Percentiles rank a stretch among this genome's conserved stretches.
Conservation (phyloP, 2,113 vertebrate genomes). For the Campylorhamphus procurvoides region DNA sequence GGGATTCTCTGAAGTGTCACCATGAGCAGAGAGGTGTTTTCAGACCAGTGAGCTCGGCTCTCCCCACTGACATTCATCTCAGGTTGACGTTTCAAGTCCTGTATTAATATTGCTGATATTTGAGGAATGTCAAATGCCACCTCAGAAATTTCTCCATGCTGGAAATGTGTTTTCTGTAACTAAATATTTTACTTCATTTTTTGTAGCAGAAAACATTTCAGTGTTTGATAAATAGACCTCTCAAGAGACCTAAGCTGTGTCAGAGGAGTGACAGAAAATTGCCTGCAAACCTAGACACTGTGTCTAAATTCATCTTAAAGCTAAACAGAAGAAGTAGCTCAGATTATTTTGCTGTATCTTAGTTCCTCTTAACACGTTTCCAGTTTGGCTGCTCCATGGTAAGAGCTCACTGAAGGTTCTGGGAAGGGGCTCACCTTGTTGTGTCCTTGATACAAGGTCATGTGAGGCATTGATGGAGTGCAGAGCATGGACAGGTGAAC, state of each 20-base stretch:
- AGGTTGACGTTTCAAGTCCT: background rate
- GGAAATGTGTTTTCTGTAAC: background rate
- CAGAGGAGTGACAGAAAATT: background rate
- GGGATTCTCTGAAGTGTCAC: background rate
- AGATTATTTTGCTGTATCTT: background rate
- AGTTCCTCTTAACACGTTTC: background rate
- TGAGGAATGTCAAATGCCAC: background rate
- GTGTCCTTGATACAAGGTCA: background rate
- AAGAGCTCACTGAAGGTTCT: background rate
- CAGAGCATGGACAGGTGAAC: background rate
- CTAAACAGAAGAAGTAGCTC: background rate
- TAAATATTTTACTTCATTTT: background rate
- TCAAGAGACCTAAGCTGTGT: background rate
- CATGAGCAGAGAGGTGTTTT: background rate
- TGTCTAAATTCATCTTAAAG: background rate
- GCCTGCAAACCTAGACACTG: background rate
- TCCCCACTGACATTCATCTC: background rate
- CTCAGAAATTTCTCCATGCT: background rate
- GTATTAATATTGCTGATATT: background rate
- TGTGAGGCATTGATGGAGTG: background rate
- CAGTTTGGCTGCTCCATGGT: background rate
- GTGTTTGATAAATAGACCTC: background rate
- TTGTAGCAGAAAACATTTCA: background rate
- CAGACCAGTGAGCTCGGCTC: background rate
- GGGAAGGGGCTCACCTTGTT: background rate